Evolutionary conservation across 2,797 vertebrate genomes (phyloP).

Genomic region (Sebastes nivosus): DNA sequence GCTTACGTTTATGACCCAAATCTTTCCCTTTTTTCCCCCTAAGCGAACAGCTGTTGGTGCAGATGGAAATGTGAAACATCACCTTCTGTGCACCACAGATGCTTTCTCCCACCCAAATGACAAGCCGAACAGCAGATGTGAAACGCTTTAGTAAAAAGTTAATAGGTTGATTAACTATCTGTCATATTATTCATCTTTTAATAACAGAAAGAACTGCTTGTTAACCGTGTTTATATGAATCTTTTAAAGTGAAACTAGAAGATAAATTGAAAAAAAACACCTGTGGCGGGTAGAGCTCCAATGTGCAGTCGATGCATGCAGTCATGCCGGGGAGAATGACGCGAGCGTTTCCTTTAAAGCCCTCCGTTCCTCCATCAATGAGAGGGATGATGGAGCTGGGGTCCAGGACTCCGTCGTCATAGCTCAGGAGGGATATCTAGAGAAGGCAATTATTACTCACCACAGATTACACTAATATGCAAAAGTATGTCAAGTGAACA

Average conservation of each 20-base stretch:
- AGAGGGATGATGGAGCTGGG: constrained; percentile 94
- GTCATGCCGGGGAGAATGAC: constrained; percentile 97
- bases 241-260: background rate
- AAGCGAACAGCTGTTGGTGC: constrained; percentile 17
- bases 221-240: background rate
- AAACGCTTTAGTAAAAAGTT: background rate
- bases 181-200: background rate
- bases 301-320: constrained; percentile 94
- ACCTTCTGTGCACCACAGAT: background rate
- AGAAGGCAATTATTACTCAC: background rate
- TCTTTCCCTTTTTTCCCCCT: background rate
- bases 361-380: constrained; percentile 96
- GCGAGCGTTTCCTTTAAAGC: constrained; percentile 95
- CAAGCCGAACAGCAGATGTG: background rate
- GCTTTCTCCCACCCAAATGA: background rate
- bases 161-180: background rate
- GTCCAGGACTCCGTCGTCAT: constrained; percentile 92
- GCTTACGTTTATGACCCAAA: background rate
- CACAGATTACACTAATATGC: background rate
- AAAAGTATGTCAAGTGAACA: background rate
- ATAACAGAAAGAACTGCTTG: background rate
- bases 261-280: constrained; percentile 46
- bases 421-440: constrained; percentile 93
- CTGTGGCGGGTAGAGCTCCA: constrained; percentile 97
- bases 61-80: constrained; percentile 11